phyloP scores from a whole-genome alignment of 2,888 invertebrate species.

The Melipona bicolor region DNA sequence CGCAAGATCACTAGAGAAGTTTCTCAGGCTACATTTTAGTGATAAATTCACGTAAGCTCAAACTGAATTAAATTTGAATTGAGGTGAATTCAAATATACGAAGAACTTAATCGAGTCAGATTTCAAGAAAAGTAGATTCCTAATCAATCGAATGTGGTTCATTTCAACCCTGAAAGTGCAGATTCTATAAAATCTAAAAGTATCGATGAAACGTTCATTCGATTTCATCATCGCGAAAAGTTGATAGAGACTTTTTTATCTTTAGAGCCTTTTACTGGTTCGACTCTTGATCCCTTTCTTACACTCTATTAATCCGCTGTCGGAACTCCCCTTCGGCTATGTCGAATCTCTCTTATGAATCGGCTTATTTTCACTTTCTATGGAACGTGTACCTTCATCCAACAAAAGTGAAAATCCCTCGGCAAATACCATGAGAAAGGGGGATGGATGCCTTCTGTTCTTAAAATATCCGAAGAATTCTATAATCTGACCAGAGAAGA shows the following conservation, averaged over 20 bases:
- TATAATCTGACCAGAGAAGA: too few species aligned
- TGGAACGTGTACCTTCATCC: neutral
- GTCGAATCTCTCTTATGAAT: neutral
- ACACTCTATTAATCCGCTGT: neutral
- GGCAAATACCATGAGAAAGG: fast-evolving
- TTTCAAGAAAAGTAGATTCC: neutral
- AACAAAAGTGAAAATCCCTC: neutral
- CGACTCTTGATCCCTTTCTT: neutral
- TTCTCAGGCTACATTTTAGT: too few species aligned
- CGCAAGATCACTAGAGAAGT: too few species aligned
- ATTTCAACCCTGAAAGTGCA: neutral
- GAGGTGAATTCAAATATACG: too few species aligned
- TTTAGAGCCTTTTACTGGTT: neutral
- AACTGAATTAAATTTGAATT: too few species aligned
- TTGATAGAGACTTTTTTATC: neutral
- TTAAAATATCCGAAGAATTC: too few species aligned
- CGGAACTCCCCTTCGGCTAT: neutral
- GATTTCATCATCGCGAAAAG: neutral
- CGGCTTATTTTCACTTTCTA: neutral
- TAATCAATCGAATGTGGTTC: neutral
- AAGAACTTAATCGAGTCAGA: neutral
- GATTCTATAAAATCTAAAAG: neutral
- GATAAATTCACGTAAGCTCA: too few species aligned
- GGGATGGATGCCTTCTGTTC: too few species aligned
- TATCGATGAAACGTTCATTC: neutral